Conservation (phyloP, 2,797 vertebrate genomes). For the Coregonus suidteri region DNA sequence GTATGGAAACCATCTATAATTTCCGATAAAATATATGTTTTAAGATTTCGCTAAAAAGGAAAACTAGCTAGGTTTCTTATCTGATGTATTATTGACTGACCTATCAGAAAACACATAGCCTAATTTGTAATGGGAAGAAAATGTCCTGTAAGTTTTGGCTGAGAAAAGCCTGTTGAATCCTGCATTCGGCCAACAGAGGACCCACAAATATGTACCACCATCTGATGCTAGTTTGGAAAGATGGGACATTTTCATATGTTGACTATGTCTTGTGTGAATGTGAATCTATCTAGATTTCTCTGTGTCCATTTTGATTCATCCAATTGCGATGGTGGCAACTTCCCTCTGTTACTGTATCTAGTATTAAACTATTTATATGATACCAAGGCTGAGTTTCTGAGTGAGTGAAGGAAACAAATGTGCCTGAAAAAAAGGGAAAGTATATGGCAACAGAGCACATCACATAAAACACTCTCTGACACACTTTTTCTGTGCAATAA, state of each 20-base stretch:
- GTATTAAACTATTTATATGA: not conserved
- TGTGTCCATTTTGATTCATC: not conserved
- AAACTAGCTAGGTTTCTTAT: too few species aligned
- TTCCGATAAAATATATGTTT: not conserved
- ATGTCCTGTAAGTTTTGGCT: not conserved
- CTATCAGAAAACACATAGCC: not conserved
- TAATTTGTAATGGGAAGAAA: not conserved
- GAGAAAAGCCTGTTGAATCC: not conserved
- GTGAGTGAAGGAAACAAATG: constrained; percentile 5
- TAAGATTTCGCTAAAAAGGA: too few species aligned
- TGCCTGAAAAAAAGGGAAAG: not conserved
- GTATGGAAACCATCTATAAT: not conserved
- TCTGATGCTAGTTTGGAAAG: not conserved
- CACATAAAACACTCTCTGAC: not conserved
- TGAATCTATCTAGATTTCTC: constrained; percentile 1
- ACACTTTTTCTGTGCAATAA: not conserved
- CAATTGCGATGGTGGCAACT: not conserved
- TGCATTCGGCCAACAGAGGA: not conserved
- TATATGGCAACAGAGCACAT: not conserved
- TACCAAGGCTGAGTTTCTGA: not conserved
- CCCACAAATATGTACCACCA: not conserved
- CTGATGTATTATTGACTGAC: not conserved
- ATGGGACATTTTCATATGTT: not conserved
- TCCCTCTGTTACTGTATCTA: not conserved
- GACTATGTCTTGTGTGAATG: not conserved